Conservation (phyloP, 2,888 invertebrate genomes). For the Trissoscelio sp. region DNA sequence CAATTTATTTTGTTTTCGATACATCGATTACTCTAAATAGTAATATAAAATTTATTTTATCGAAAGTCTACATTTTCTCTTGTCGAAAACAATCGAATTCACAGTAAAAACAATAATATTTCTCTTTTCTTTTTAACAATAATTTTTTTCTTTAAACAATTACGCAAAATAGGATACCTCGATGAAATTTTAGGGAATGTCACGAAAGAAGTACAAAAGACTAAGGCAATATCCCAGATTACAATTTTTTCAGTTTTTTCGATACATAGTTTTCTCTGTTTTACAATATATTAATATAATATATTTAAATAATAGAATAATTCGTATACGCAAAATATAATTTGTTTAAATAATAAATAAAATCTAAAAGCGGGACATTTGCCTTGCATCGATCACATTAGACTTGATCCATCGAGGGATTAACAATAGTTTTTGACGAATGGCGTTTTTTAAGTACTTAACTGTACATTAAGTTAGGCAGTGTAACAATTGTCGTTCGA, state of each 20-base stretch:
- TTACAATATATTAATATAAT: constrained; percentile 41
- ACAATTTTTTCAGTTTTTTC: constrained; percentile 5
- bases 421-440: constrained; percentile 17
- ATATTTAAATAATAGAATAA: no score
- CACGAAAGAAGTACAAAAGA: constrained; percentile 30
- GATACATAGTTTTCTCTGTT: background rate
- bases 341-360: constrained; percentile 24
- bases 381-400: constrained; percentile 34
- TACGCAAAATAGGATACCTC: constrained; percentile 23
- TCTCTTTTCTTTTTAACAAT: constrained; percentile 12
- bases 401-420: constrained; percentile 30
- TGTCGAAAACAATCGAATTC: background rate
- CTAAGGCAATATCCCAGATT: constrained; percentile 34
- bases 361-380: constrained; percentile 30
- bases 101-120: background rate
- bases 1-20: constrained; percentile 30
- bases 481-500: constrained; percentile 28
- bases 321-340: constrained; percentile 30
- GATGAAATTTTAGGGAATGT: constrained; percentile 54
- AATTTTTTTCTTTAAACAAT: background rate
- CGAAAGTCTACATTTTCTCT: constrained; percentile 4
- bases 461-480: constrained; percentile 39
- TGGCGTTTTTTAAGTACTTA: constrained; percentile 43
- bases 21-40: constrained; percentile 43
- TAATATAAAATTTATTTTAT: constrained; percentile 39